Evolutionary conservation across 1,140 invertebrate genomes (phyloP).

Genomic region (Eupeodes corollae): DNA sequence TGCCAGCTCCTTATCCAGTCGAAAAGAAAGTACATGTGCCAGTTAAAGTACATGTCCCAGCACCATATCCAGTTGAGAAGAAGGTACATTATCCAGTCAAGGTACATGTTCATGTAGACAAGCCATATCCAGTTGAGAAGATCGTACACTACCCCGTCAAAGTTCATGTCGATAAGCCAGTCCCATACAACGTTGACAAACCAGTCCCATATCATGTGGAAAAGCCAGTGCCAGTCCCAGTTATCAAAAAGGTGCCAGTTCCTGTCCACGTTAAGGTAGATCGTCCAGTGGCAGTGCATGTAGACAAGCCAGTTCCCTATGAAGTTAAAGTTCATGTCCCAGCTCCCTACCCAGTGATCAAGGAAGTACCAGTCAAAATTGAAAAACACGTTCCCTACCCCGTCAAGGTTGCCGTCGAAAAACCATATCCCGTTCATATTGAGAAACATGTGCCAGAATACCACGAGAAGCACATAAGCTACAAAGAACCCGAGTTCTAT

Average conservation of each 20-base stretch:
- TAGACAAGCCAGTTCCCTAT: conserved; percentile 46
- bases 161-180: conserved; percentile 52
- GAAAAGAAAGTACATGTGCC: conserved; percentile 55
- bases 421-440: conserved; percentile 39
- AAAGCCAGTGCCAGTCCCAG: conserved; percentile 48
- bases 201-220: conserved; percentile 52
- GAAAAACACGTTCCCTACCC: conserved; percentile 46
- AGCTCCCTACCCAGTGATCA: conserved; percentile 41
- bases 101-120: conserved; percentile 52
- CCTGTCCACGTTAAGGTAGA: conserved; percentile 43
- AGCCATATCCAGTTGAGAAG: conserved; percentile 61
- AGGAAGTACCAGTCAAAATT: conserved; percentile 41
- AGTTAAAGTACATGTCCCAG: conserved; percentile 55
- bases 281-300: conserved; percentile 48
- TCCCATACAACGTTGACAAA: conserved; percentile 53
- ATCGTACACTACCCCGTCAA: conserved; percentile 58
- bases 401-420: conserved; percentile 45
- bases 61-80: conserved; percentile 62
- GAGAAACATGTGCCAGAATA: conserved; percentile 34
- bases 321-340: conserved; percentile 47
- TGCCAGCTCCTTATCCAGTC: conserved; percentile 50
- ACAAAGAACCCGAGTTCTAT: conserved; percentile 33
- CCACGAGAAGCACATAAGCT: conserved; percentile 32
- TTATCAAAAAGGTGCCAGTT: conserved; percentile 43
- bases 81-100: conserved; percentile 54